These are phyloP conservation scores for Drosophila pallidifrons DNA, from an alignment of 1,140 invertebrate genomes.

Conservation along the genomic window DNA sequence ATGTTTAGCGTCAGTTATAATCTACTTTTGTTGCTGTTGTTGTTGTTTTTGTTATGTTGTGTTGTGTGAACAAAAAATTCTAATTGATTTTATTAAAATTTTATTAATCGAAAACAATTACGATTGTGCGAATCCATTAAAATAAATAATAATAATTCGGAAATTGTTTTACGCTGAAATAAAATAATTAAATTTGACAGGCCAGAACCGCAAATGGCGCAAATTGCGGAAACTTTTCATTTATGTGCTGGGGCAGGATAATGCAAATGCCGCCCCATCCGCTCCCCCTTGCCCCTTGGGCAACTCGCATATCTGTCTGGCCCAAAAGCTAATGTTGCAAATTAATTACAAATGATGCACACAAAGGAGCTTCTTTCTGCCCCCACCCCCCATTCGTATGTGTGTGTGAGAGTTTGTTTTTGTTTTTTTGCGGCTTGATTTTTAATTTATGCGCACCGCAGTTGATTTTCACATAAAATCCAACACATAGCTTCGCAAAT, in stretches of 20 bases:
- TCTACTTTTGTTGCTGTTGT: constrained; percentile 29
- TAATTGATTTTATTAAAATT: constrained; percentile 71
- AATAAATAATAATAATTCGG: constrained; percentile 61
- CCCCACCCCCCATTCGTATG: constrained; percentile 1
- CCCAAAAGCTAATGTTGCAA: constrained; percentile 70
- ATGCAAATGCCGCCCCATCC: constrained; percentile 27
- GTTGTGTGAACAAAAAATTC: constrained; percentile 15
- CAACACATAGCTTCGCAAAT: constrained; percentile 71
- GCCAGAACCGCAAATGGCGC: constrained; percentile 66
- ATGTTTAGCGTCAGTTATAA: constrained; percentile 34
- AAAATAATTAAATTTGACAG: constrained; percentile 75
- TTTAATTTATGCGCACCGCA: constrained; percentile 81
- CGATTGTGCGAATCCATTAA: constrained; percentile 50
- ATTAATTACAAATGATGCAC: constrained; percentile 78
- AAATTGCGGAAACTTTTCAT: constrained; percentile 55
- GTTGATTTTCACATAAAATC: constrained; percentile 80
- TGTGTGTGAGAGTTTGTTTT: constrained; percentile 14
- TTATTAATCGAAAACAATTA: constrained; percentile 71
- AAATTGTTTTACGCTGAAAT: constrained; percentile 63
- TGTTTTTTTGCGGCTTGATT: constrained; percentile 59
- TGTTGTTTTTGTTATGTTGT: neutral
- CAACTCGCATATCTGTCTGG: neutral
- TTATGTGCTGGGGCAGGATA: constrained; percentile 17
- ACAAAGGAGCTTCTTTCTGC: constrained; percentile 27
- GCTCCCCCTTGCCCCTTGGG: neutral